These are phyloP conservation scores for Erethizon dorsatum DNA, from an alignment of 2,797 vertebrate species.

Conservation along the genomic window DNA sequence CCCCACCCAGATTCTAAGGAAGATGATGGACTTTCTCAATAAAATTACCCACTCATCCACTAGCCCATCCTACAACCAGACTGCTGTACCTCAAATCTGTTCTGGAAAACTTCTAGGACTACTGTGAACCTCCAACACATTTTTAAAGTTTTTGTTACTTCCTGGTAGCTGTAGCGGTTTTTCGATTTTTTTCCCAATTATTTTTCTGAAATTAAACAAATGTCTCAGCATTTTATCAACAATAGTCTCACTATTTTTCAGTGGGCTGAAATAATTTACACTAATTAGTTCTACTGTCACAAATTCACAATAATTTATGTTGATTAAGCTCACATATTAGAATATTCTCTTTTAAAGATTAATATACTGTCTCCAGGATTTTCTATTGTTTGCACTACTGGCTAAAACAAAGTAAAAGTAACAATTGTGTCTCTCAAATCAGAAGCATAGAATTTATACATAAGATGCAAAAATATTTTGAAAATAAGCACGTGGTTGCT, in stretches of 20 bases:
- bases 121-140: neutral
- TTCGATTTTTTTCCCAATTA: neutral
- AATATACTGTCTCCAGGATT: neutral
- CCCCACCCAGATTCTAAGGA: neutral
- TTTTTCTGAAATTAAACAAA: conserved; percentile 59
- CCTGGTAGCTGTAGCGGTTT: neutral
- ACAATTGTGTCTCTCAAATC: neutral
- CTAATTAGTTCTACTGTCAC: neutral
- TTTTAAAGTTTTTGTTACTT: neutral
- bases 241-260: neutral
- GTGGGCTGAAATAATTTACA: neutral
- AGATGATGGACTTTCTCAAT: neutral
- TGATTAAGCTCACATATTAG: neutral
- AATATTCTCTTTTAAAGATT: conserved; percentile 6
- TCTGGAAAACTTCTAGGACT: neutral
- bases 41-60: neutral
- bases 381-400: neutral
- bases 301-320: conserved; percentile 14
- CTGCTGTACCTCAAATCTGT: neutral
- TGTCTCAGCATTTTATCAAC: neutral
- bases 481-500: neutral
- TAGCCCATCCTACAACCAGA: neutral
- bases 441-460: conserved; percentile 8
- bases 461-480: neutral
- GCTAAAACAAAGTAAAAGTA: conserved; percentile 23